phyloP scores from a whole-genome alignment of 1,140 invertebrate genomes.

The Triops cancriformis region DNA sequence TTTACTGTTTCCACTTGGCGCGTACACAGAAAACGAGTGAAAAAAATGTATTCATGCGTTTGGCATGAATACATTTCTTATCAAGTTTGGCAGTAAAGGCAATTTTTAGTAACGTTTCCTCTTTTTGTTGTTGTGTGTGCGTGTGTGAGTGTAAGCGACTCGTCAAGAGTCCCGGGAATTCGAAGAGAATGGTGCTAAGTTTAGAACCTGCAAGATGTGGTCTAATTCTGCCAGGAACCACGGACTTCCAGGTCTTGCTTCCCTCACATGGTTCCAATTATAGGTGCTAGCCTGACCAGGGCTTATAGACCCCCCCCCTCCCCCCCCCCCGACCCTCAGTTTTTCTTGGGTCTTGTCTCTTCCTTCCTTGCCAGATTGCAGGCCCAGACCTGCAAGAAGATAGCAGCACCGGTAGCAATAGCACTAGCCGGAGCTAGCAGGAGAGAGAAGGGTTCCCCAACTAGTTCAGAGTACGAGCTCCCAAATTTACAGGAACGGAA shows the following conservation, averaged over 20 bases:
- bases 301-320: background rate
- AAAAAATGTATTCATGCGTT: no score
- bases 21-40: no score
- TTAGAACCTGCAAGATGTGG: constrained; percentile 14
- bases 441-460: background rate
- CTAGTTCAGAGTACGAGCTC: background rate
- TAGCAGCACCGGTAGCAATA: background rate
- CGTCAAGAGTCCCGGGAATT: background rate
- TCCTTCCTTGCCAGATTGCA: background rate
- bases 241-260: background rate
- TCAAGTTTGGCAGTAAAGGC: background rate
- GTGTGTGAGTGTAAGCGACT: background rate
- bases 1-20: no score
- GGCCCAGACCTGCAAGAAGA: background rate
- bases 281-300: constrained; percentile 20
- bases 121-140: background rate
- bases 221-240: background rate
- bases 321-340: background rate
- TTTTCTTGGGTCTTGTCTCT: background rate
- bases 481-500: background rate
- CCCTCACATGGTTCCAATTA: constrained; percentile 26
- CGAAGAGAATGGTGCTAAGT: background rate
- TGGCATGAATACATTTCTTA: no score
- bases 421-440: background rate
- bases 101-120: background rate